Conservation (phyloP, 92 coral and sea anemone genomes). For the Ricordea florida region DNA sequence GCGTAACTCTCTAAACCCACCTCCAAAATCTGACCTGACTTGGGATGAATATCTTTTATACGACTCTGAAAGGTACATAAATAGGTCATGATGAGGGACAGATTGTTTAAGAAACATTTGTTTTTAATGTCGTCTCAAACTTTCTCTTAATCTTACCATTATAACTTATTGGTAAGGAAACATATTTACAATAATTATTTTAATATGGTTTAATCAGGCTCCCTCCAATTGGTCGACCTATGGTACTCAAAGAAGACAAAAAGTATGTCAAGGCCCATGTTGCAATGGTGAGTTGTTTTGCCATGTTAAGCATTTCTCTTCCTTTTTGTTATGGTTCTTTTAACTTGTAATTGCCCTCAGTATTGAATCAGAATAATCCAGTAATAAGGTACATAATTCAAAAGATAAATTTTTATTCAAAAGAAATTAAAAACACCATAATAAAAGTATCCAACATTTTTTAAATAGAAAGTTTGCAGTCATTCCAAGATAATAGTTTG, state of each 20-base stretch:
- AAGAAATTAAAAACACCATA: too few species aligned
- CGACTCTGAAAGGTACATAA: slow-evolving; percentile 69
- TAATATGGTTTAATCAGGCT: too few species aligned
- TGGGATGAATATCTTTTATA: slow-evolving; percentile 89
- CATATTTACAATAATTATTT: background rate
- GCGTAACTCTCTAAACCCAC: slow-evolving; percentile 76
- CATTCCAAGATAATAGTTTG: too few species aligned
- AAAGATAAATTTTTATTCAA: too few species aligned
- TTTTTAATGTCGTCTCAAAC: background rate
- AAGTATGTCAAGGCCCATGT: slow-evolving; percentile 88
- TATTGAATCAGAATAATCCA: too few species aligned
- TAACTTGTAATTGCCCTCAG: background rate
- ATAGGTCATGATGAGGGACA: background rate
- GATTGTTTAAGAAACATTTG: background rate
- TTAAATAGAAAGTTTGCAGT: too few species aligned
- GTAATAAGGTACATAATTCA: too few species aligned
- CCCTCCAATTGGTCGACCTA: slow-evolving; percentile 84
- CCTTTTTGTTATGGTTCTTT: background rate
- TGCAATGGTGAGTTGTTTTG: slow-evolving; percentile 77
- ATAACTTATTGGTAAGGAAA: background rate
- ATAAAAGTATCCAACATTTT: too few species aligned
- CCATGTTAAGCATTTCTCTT: too few species aligned
- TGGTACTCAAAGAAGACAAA: slow-evolving; percentile 84
- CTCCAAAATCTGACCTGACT: slow-evolving; percentile 59
- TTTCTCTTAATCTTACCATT: background rate